Percentiles rank a stretch among this genome's conserved stretches.
phyloP scores from a whole-genome alignment of 2,888 invertebrate species.

The Tortrix viridana region DNA sequence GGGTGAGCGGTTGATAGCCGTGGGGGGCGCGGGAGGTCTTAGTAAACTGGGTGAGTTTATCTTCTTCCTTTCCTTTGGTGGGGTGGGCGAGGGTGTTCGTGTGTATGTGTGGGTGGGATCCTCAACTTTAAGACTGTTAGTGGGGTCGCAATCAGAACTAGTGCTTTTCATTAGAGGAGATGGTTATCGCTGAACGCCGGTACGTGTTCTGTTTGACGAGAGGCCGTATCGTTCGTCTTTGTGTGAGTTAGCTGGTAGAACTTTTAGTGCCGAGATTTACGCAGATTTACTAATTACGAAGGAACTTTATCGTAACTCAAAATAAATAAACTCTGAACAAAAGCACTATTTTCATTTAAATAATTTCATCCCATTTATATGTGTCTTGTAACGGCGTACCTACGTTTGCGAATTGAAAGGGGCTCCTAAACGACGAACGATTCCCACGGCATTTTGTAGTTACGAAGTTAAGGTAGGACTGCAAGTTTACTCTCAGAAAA shows the following conservation, averaged over 20 bases:
- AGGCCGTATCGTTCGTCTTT: constrained; percentile 58
- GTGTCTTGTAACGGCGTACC: too few species aligned
- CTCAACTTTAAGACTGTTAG: constrained; percentile 81
- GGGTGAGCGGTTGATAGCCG: constrained; percentile 40
- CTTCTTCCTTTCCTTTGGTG: constrained; percentile 66
- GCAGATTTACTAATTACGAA: too few species aligned
- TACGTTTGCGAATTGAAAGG: too few species aligned
- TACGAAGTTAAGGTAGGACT: too few species aligned
- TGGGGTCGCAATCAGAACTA: constrained; percentile 79
- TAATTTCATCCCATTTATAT: too few species aligned
- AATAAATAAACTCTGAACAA: too few species aligned
- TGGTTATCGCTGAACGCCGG: constrained; percentile 67
- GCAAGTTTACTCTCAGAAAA: too few species aligned
- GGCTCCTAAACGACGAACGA: too few species aligned
- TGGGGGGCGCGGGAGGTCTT: constrained; percentile 52
- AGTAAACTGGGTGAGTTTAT: constrained; percentile 54
- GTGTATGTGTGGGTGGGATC: constrained; percentile 63
- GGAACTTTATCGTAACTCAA: too few species aligned
- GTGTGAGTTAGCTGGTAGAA: constrained; percentile 41
- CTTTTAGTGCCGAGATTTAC: background rate
- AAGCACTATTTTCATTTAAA: too few species aligned
- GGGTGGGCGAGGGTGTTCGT: constrained; percentile 55
- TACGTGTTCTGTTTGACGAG: constrained; percentile 73
- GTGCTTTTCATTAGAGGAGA: constrained; percentile 80
- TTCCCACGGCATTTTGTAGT: too few species aligned